These are phyloP conservation scores for Oreochromis niloticus DNA, from an alignment of 2,113 vertebrate genomes.

Conservation along the genomic window DNA sequence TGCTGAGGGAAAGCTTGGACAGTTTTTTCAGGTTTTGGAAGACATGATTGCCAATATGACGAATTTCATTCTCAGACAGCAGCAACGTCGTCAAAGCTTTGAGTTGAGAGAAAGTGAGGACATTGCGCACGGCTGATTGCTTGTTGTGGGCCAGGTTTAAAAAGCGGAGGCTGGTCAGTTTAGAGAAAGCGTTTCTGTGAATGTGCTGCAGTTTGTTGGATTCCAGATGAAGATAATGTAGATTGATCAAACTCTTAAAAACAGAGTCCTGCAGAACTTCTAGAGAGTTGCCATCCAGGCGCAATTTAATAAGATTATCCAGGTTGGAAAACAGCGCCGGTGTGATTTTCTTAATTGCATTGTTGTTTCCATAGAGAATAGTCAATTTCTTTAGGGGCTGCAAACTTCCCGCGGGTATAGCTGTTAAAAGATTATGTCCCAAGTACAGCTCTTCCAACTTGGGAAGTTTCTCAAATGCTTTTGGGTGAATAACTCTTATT, in stretches of 20 bases:
- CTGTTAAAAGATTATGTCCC: slow-evolving; percentile 86
- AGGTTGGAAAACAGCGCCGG: slow-evolving; percentile 78
- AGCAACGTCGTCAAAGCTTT: slow-evolving; percentile 81
- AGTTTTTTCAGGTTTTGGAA: slow-evolving; percentile 84
- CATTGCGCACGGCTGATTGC: slow-evolving; percentile 77
- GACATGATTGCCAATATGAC: slow-evolving; percentile 75
- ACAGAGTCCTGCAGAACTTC: slow-evolving; percentile 79
- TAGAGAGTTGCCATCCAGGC: slow-evolving; percentile 85
- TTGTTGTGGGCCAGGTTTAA: slow-evolving; percentile 88
- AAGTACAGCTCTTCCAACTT: slow-evolving; percentile 88
- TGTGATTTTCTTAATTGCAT: slow-evolving; percentile 77
- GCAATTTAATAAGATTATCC: slow-evolving; percentile 80
- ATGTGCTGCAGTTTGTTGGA: slow-evolving; percentile 85
- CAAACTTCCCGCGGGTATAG: slow-evolving; percentile 76
- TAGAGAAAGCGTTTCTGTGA: slow-evolving; percentile 81
- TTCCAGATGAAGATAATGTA: slow-evolving; percentile 90
- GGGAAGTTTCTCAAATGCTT: slow-evolving; percentile 83
- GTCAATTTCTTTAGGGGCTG: slow-evolving; percentile 79
- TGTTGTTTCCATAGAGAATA: slow-evolving; percentile 85
- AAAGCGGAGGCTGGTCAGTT: slow-evolving; percentile 83
- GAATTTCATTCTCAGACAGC: slow-evolving; percentile 84
- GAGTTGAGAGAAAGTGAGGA: slow-evolving; percentile 78
- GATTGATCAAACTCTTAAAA: slow-evolving; percentile 79
- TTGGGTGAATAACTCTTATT: slow-evolving; percentile 81
- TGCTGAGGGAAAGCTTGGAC: slow-evolving; percentile 81